Conservation (phyloP, 2,888 invertebrate species). For the Lepidocyrtinus sp. region DNA sequence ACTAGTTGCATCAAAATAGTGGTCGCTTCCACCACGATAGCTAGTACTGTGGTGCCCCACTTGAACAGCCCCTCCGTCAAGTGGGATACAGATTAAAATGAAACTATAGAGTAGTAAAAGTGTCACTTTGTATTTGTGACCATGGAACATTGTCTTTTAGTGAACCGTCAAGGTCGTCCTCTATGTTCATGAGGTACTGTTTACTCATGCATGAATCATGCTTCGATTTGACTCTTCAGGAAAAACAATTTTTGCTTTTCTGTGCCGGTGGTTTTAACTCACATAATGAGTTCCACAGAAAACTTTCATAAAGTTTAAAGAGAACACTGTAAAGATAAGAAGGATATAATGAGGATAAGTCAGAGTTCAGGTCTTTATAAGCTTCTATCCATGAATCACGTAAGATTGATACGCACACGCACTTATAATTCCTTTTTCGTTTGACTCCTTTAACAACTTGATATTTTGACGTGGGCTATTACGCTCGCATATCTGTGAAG, state of each 20-base stretch:
- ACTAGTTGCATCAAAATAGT: conserved; percentile 19
- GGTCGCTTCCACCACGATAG: conserved; percentile 17
- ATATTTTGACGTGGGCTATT: conserved; percentile 33
- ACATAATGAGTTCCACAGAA: not conserved
- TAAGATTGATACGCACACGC: conserved; percentile 21
- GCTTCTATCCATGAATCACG: not conserved
- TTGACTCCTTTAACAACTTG: conserved; percentile 44
- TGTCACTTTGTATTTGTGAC: conserved; percentile 66
- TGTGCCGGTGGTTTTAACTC: not conserved
- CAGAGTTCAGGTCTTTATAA: not conserved
- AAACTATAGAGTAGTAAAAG: conserved; percentile 54
- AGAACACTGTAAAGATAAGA: not conserved
- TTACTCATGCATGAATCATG: not conserved
- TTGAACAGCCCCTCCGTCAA: conserved; percentile 28
- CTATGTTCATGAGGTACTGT: conserved; percentile 50
- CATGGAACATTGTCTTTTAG: conserved; percentile 67
- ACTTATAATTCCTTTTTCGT: conserved; percentile 23
- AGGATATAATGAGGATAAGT: not conserved
- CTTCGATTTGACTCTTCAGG: not conserved
- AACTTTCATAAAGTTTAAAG: not conserved
- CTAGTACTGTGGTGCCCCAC: conserved; percentile 39
- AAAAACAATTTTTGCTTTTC: not conserved
- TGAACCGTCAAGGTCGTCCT: conserved; percentile 59
- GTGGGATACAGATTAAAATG: conserved; percentile 44
- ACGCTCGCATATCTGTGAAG: not conserved